Evolutionary conservation across 2,797 vertebrate genomes (phyloP).

Genomic region (Pseudocheirus occidentalis): DNA sequence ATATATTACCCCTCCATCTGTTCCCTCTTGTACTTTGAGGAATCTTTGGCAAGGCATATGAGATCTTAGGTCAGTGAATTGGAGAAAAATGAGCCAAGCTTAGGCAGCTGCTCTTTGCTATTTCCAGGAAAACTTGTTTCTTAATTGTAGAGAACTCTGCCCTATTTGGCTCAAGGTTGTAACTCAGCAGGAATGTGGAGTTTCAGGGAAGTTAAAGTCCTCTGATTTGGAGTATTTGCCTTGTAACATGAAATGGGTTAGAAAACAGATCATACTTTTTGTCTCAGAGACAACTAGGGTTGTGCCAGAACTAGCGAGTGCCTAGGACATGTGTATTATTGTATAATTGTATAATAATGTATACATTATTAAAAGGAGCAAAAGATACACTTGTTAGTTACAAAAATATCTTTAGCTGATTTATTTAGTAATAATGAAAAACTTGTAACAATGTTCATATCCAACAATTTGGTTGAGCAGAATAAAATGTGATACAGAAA

Average conservation of each 20-base stretch:
- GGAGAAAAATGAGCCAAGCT: background rate
- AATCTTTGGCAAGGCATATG: constrained; percentile 34
- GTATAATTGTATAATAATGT: too few relatives aligned
- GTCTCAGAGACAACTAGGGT: background rate
- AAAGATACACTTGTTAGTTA: background rate
- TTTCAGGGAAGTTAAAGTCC: background rate
- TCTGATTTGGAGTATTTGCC: background rate
- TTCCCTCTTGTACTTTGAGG: constrained; percentile 10
- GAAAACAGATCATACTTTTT: background rate
- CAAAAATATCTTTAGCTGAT: background rate
- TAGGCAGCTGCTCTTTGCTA: background rate
- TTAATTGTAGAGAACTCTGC: background rate
- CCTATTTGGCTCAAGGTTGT: background rate
- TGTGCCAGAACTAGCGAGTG: background rate
- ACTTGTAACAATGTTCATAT: background rate
- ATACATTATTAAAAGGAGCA: background rate
- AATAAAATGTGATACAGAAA: background rate
- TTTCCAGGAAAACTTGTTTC: constrained; percentile 14
- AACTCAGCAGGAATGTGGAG: background rate
- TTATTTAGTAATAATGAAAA: background rate
- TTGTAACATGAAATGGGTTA: background rate
- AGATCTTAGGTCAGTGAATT: background rate
- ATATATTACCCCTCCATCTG: background rate
- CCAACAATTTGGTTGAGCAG: background rate
- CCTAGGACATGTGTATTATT: background rate